Conservation (phyloP, 1,140 invertebrate genomes). For the Harlomillsia oculata region DNA sequence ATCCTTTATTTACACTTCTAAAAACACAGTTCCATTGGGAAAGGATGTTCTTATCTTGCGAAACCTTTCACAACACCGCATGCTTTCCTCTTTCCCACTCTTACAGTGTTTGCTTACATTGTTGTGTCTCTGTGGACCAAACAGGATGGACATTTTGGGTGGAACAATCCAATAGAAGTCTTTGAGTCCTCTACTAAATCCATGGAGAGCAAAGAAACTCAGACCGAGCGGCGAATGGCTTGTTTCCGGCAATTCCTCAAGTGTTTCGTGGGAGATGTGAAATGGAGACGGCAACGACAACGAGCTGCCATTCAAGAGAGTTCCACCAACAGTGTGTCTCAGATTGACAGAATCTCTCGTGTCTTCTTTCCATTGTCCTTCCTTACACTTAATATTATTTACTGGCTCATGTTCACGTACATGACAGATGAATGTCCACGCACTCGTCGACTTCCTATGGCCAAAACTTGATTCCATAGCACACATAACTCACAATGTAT, state of each 20-base stretch:
- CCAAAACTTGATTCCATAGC: too few species aligned
- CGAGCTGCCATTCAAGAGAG: constrained; percentile 39
- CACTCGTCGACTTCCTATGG: too few species aligned
- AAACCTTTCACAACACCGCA: neutral
- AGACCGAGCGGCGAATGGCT: constrained; percentile 61
- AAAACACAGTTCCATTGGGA: neutral
- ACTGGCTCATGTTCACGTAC: constrained; percentile 65
- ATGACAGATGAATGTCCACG: constrained; percentile 38
- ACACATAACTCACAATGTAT: too few species aligned
- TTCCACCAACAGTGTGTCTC: constrained; percentile 68
- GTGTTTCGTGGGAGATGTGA: constrained; percentile 66
- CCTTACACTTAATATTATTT: constrained; percentile 69
- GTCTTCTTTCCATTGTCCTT: constrained; percentile 80
- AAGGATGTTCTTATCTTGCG: neutral
- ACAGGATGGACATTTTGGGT: constrained; percentile 18
- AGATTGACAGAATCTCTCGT: constrained; percentile 73
- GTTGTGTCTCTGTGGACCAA: neutral
- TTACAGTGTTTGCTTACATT: neutral
- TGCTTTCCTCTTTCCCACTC: neutral
- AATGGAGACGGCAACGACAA: constrained; percentile 55
- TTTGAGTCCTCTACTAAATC: constrained; percentile 24
- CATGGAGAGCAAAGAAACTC: constrained; percentile 45
- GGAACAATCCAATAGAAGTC: constrained; percentile 14
- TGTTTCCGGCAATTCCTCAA: constrained; percentile 67
- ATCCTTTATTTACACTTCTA: neutral